Base-by-base conservation (phyloP, 2,888 invertebrate genomes). In the Tryphoninae sp. region DNA sequence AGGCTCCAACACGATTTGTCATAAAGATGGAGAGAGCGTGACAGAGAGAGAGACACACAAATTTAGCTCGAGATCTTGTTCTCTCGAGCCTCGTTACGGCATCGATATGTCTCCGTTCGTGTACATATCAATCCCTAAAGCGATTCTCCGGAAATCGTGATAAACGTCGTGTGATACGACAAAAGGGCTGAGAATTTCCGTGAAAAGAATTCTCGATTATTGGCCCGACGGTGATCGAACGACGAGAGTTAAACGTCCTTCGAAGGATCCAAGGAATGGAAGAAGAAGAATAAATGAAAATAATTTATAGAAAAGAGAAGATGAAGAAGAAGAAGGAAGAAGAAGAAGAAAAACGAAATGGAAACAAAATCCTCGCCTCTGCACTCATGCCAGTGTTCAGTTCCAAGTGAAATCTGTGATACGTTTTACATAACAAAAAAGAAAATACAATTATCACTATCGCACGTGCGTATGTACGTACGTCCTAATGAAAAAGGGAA, bases 351-450 rank as follows among this genome's bases (percentile, higher is more conserved):
- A 67, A 64, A 19, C 19, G 26, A 26, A 26, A 19, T 26, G 42
- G 33, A 67, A 13, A 40, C 19, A 19, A 23, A 68, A 76, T 68
- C 69, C 58, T 68, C 76, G 80, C 55, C 73, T 74, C 67, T 64
- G 72, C 74, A 72, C 68, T 74, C 51, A 19, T 33, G 75, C 62
- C 83, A 85, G 85, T 88, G 85, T 88, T 88, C 84, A 86, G 86
- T 89, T 89, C 86, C 87, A 88, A 86, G 85, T 86, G 85, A 88
- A 87, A 86, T 89, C 89, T 89, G 89, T 89, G 89, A 89, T 89
- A 87, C 86, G 79, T 82, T 76, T 88, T 87, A 84, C 75, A 86
- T 86, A 84, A 19, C 19, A 26, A 26, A 26, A 33, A 4, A 33
- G 1, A 33, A 33, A 74, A 75, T 84, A 81, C 79, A 80, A 71